These are phyloP conservation scores for Azorinus chamasolen DNA, from an alignment of 2,888 invertebrate genomes.

Conservation along the genomic window DNA sequence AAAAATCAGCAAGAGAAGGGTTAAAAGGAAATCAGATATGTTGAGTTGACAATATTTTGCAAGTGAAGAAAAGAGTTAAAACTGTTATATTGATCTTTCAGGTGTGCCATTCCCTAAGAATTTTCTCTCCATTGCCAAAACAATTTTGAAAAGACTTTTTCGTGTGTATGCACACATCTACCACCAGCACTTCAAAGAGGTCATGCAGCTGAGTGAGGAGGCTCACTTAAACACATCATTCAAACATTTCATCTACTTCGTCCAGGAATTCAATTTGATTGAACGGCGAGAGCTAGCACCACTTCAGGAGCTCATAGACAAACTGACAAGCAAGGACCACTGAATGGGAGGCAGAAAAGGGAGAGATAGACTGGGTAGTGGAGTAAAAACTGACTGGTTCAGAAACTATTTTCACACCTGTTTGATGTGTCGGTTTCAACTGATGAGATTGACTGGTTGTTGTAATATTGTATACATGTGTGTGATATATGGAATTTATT, in stretches of 20 bases:
- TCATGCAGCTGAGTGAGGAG: slow-evolving; percentile 97
- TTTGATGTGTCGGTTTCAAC: too few species aligned
- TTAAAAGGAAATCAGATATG: too few species aligned
- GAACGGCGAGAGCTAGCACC: slow-evolving; percentile 98
- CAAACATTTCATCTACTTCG: slow-evolving; percentile 99
- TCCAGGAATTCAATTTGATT: slow-evolving; percentile 98
- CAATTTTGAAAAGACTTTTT: slow-evolving; percentile 98
- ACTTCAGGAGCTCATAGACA: slow-evolving; percentile 97
- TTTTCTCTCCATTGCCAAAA: slow-evolving; percentile 98
- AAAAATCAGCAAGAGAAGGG: too few species aligned
- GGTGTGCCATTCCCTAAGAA: slow-evolving; percentile 99
- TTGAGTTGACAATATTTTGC: too few species aligned
- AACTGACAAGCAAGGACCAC: slow-evolving; percentile 82
- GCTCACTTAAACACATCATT: slow-evolving; percentile 99
- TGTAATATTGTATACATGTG: too few species aligned
- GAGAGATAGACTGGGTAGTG: too few species aligned
- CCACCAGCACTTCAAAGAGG: slow-evolving; percentile 99
- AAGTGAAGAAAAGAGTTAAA: too few species aligned
- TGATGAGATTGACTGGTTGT: too few species aligned
- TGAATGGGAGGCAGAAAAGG: slow-evolving; percentile 20
- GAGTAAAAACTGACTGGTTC: too few species aligned
- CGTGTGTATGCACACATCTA: slow-evolving; percentile 99
- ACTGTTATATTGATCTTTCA: slow-evolving; percentile 86
- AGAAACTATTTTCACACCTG: too few species aligned
- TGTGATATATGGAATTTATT: too few species aligned